A percentile compares a stretch with the other conserved stretches of the same genome.
These are phyloP conservation scores for Opisthocomus hoazin DNA, from an alignment of 2,113 vertebrate genomes.

Conservation along the genomic window DNA sequence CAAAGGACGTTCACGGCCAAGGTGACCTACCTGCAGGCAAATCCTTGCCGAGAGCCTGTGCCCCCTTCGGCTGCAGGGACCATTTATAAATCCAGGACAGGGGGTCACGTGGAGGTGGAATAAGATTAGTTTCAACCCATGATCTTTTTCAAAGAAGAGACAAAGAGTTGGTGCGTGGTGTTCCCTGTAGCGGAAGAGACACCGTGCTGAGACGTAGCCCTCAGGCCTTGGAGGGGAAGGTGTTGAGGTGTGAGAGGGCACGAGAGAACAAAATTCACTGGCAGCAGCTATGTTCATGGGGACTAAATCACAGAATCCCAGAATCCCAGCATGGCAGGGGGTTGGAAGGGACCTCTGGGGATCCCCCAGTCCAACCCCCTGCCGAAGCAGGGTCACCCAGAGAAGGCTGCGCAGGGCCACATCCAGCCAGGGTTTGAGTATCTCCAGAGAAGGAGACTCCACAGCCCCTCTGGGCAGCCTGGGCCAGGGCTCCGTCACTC, in stretches of 20 bases:
- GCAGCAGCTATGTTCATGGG: background rate
- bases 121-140: background rate
- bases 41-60: background rate
- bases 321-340: too few species aligned
- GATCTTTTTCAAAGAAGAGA: background rate
- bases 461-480: too few species aligned
- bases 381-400: too few species aligned
- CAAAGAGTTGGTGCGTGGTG: accelerated
- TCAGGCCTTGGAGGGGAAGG: background rate
- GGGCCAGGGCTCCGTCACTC: too few species aligned
- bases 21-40: background rate
- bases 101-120: accelerated
- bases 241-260: background rate
- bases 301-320: too few species aligned
- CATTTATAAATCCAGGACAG: background rate
- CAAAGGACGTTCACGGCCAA: background rate
- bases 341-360: too few species aligned
- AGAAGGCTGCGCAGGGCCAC: too few species aligned
- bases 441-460: too few species aligned
- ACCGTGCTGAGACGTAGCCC: background rate
- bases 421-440: too few species aligned
- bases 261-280: background rate
- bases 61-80: background rate
- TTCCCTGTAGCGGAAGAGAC: background rate
- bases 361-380: too few species aligned